Evolutionary conservation across 2,888 invertebrate species (phyloP), one percentile per base, ranked within the genome.

Genomic region (Eledona agricola): DNA sequence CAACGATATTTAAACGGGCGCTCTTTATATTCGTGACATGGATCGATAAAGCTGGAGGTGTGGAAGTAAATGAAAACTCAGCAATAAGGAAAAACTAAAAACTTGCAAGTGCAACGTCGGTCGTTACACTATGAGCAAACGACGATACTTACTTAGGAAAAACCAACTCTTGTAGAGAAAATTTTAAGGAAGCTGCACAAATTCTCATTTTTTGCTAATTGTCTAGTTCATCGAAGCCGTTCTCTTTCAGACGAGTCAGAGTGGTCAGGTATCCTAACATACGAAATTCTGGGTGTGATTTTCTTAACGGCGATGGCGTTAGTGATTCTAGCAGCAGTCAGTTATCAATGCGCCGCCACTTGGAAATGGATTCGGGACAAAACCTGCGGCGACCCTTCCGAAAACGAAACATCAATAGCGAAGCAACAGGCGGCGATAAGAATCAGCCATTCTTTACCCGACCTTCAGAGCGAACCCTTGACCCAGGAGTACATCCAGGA

Each of bases 361-460:
- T 88, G 88, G 88, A 79, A 83, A 47, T 87, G 87, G 86, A 76
- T 87, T 15, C 76, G 83, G 72, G 83, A 83, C 64, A 81, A 81
- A 77, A 81, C 68, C 25, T 74, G 74, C 58, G 64, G 71, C 31
- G 70, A 72, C 47, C 61, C 66, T n/a, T 53, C 63, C 9, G 58
- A 58, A 1, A 65, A 62, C 6, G 73, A 72, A 16, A 68, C 69
- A n/a, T 65, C 63, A 9, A 81, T 82, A 60, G 81, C 82, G 1
- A 82, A 84, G 1, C 81, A 83, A 3, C 86, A 87, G 65, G 83
- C 87, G 0, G 84, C 87, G 2, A 86, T 88, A 51, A 81, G 87
- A 43, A 89, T 89, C 73, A 88, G 88, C 64, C 88, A 88, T 71
- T 89, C 88, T 0, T 74, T 89, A 11, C 89, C 89, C 0, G 89